Base-by-base conservation (phyloP, 1,140 invertebrate species). In the Drosophila mojavensis region DNA sequence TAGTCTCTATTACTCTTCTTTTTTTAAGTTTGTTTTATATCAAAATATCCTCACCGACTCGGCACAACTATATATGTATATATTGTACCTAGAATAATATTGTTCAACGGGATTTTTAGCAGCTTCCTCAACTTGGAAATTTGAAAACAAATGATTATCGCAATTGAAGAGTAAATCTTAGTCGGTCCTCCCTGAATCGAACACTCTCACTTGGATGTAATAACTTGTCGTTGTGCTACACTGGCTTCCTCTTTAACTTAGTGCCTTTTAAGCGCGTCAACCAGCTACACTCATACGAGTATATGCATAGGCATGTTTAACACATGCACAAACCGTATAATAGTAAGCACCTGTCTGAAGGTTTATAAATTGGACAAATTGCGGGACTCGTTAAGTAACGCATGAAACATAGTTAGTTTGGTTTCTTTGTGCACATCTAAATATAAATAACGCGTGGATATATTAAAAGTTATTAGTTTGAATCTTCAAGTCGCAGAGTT, bases 361-460 rank as follows among this genome's bases (percentile, higher is more conserved):
- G 78, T 78, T 88, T 70, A 81, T 81, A 91, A 83, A 81, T 88
- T 88, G 59, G 56, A 80, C 73, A 91, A 89, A 89, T 90, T 91
- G 78, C 75, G 78, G 11, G 50, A 56, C 67, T 74, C 78, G 82
- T 83, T 71, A 48, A 47, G 33, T 43, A 75, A 63, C 70, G 66
- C 73, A 53, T 54, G 43, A 41, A 51, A 58, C 47, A 55, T 59
- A 61, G 13, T 67, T 20, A 39, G 41, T 72, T 67, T 67, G 45
- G 41, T 72, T 67, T 63, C 51, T 26, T 66, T 75, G 41, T 36
- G 24, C 50, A 2, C 62, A 81, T 88, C 83, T 89, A 86, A 69
- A 86, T 83, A 89, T 50, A 45, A 39, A 39, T 39, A 39, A 39
- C 63, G 70, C 69, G 68, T 43, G 54, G 24, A 26, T 65, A 26